Percentiles rank a stretch among this genome's conserved stretches.
Evolutionary conservation across 2,797 vertebrate species (phyloP).

Genomic region (Falco peregrinus): DNA sequence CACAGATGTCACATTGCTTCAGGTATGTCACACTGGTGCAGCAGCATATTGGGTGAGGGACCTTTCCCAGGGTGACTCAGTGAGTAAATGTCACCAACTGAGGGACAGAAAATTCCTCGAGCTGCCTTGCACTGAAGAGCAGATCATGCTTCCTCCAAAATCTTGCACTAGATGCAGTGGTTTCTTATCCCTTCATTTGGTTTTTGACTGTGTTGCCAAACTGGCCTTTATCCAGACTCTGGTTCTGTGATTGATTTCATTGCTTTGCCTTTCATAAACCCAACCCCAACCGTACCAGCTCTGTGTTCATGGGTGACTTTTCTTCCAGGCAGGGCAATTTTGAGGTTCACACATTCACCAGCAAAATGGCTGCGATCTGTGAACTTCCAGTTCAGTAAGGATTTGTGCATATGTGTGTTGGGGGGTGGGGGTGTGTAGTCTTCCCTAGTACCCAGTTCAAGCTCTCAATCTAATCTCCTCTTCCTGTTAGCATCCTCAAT

Average conservation of each 20-base stretch:
- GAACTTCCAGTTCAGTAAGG: not conserved
- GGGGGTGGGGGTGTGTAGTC: not conserved
- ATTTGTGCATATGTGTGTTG: not conserved
- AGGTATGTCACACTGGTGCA: not conserved
- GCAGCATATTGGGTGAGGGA: not conserved
- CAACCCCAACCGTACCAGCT: not conserved
- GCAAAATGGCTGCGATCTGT: not conserved
- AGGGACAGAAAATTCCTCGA: not conserved
- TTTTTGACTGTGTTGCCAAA: not conserved
- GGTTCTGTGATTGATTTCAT: not conserved
- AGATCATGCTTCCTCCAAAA: not conserved
- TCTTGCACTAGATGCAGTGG: not conserved
- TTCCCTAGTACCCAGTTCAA: not conserved
- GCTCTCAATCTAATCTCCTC: not conserved
- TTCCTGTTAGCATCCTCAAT: not conserved
- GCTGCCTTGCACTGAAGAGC: not conserved
- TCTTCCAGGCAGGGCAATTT: not conserved
- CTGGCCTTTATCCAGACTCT: not conserved
- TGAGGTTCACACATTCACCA: constrained; percentile 6
- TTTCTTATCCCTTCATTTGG: not conserved
- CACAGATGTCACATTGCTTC: not conserved
- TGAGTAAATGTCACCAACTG: not conserved
- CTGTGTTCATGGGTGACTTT: not conserved
- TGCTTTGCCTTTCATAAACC: not conserved
- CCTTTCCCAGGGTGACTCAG: not conserved